A percentile compares a stretch with the other conserved stretches of the same genome.
phyloP scores from a whole-genome alignment of 2,113 vertebrate genomes.

The Pavo muticus region DNA sequence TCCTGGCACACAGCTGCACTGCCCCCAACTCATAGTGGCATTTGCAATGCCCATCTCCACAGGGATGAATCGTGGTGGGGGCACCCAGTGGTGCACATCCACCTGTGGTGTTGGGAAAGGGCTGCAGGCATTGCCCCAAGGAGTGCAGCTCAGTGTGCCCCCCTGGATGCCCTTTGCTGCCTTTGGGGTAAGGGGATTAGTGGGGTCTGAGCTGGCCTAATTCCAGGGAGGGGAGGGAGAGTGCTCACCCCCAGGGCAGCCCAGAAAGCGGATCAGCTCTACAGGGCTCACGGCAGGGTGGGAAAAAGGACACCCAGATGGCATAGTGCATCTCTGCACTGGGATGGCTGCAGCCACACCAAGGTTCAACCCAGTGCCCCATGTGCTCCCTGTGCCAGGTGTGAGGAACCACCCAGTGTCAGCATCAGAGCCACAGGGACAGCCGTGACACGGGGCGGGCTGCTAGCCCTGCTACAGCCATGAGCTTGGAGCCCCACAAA shows the following conservation, averaged over 20 bases:
- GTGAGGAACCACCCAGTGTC: background rate
- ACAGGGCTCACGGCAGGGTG: background rate
- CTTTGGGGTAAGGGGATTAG: conserved; percentile 30
- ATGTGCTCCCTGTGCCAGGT: background rate
- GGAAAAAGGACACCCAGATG: background rate
- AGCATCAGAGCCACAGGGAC: rapidly evolving
- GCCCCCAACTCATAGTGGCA: rapidly evolving
- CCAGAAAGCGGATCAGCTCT: rapidly evolving
- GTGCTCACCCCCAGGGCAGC: background rate
- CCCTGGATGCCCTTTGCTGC: rapidly evolving
- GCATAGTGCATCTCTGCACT: background rate
- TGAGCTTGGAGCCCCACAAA: conserved; percentile 92
- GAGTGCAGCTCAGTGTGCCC: background rate
- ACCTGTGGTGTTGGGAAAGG: rapidly evolving
- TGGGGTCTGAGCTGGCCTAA: background rate
- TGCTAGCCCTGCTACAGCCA: conserved; percentile 42
- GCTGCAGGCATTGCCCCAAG: background rate
- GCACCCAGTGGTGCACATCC: background rate
- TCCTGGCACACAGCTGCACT: background rate
- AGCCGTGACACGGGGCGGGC: background rate
- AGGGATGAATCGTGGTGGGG: rapidly evolving
- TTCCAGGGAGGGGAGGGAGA: background rate
- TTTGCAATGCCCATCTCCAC: rapidly evolving
- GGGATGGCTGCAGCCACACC: background rate
- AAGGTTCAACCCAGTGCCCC: background rate